Evolutionary conservation across 2,888 invertebrate species (phyloP), one percentile per base, ranked within the genome.

Genomic region (Cotesia congregata): DNA sequence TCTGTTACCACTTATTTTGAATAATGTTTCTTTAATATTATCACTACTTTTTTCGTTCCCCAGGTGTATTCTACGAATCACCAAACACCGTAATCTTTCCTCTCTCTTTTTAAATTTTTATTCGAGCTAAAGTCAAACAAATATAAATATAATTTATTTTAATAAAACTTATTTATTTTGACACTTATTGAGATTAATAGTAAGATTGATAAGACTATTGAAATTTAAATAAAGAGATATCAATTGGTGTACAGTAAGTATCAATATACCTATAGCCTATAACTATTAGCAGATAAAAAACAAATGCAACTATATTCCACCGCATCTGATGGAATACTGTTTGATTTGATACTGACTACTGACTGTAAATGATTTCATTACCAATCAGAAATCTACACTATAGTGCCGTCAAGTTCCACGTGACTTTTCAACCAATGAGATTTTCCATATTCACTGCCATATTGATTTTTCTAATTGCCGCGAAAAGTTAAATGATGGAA

Each of bases 291-390:
- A 60, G 40, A 76, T 20, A 67, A 59, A 67, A 59, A 50, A 38
- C 62, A 74, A 39, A 73, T 69, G 41, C 77, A 73, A 69, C 64
- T 60, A 61, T 67, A 77, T 77, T 70, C 77, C 70, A 77, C 64
- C 73, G 68, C 50, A 76, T 69, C 64, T n/a, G 71, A 71, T 67
- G 60, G 59, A 41, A 60, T 39, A 74, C 74, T 74, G 74, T 12
- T 2, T 65, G 20, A 9, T 12, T 2, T 65, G 20, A 9, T 65
- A 30, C 65, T 65, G 65, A 65, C 5, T 30, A 65, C 65, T 65
- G 6, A 65, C 38, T 6, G 65, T 12, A 9, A 30, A 30, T 30
- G 39, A 72, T 59, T 41, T 62, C 5, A 41, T 50, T 6, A 40
- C 76, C 76, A 76, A 76, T 76, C 65, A 65, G 15, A 39, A 59